phyloP scores from a whole-genome alignment of 35 echinoderm and acorn worm species.

The Lytechinus variegatus region DNA sequence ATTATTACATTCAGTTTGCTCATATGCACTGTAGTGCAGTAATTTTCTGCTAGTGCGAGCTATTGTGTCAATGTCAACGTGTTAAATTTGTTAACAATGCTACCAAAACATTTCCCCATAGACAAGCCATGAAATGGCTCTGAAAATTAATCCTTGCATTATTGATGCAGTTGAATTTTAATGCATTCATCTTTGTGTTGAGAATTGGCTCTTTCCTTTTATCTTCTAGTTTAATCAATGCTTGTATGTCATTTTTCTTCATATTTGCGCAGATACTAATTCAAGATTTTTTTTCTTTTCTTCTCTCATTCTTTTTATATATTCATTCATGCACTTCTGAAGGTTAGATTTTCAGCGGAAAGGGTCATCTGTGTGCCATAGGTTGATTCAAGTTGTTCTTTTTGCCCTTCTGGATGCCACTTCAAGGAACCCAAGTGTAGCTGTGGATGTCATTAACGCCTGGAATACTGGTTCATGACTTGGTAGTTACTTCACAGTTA shows the following conservation, averaged over 20 bases:
- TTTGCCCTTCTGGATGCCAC: slow-evolving; percentile 36
- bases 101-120: neutral
- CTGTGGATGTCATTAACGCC: slow-evolving; percentile 33
- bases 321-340: slow-evolving; percentile 53
- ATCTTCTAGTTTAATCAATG: slow-evolving; percentile 6
- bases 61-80: slow-evolving; percentile 8
- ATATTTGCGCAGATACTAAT: slow-evolving; percentile 6
- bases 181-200: slow-evolving; percentile 23
- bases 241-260: slow-evolving; percentile 12
- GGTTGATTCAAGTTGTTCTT: slow-evolving; percentile 46
- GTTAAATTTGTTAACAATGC: slow-evolving; percentile 32
- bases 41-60: neutral
- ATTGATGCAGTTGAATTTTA: neutral
- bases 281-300: slow-evolving; percentile 30
- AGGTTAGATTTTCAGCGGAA: neutral
- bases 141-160: slow-evolving; percentile 15
- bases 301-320: slow-evolving; percentile 54
- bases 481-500: slow-evolving; percentile 53
- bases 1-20: slow-evolving; percentile 39
- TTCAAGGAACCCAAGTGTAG: slow-evolving; percentile 23
- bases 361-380: slow-evolving; percentile 49
- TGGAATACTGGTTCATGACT: slow-evolving; percentile 54
- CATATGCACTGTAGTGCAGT: slow-evolving; percentile 25
- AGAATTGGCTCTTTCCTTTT: slow-evolving; percentile 1
- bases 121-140: neutral